phyloP scores from a whole-genome alignment of 1,140 invertebrate species.

The Zaprionus davidi region DNA sequence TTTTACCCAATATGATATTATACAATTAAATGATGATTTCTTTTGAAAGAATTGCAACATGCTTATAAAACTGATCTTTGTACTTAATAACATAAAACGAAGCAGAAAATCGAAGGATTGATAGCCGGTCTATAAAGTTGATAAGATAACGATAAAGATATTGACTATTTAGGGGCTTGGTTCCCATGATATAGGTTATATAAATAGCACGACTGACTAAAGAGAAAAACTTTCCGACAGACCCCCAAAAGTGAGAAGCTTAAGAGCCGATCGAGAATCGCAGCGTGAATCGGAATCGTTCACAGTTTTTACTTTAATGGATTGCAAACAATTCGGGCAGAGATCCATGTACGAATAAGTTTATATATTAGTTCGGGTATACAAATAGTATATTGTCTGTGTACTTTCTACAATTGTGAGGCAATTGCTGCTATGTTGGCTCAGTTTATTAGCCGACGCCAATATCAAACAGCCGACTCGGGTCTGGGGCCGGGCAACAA shows the following conservation, averaged over 20 bases:
- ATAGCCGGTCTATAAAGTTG: conserved; percentile 9
- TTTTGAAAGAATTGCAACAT: background rate
- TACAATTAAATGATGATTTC: background rate
- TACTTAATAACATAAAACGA: background rate
- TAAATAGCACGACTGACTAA: conserved; percentile 3
- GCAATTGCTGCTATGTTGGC: conserved; percentile 38
- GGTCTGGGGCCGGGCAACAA: conserved; percentile 11
- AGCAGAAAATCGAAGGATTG: background rate
- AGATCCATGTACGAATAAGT: background rate
- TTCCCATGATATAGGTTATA: conserved; percentile 4
- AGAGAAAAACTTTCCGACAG: conserved; percentile 9
- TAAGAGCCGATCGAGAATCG: background rate
- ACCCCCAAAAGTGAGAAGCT: conserved; percentile 9
- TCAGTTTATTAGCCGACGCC: conserved; percentile 45
- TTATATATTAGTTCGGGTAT: background rate
- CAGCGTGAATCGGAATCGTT: background rate
- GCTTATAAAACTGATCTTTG: background rate
- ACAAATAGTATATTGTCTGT: conserved; percentile 12
- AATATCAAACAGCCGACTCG: conserved; percentile 51
- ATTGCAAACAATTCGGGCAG: conserved; percentile 34
- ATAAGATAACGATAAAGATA: conserved; percentile 28
- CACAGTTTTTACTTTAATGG: conserved; percentile 31
- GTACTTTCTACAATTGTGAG: conserved; percentile 40
- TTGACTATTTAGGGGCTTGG: conserved; percentile 34
- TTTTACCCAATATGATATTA: background rate